Evolutionary conservation across 2,888 invertebrate genomes (phyloP).

Genomic region (Sicus ferrugineus): DNA sequence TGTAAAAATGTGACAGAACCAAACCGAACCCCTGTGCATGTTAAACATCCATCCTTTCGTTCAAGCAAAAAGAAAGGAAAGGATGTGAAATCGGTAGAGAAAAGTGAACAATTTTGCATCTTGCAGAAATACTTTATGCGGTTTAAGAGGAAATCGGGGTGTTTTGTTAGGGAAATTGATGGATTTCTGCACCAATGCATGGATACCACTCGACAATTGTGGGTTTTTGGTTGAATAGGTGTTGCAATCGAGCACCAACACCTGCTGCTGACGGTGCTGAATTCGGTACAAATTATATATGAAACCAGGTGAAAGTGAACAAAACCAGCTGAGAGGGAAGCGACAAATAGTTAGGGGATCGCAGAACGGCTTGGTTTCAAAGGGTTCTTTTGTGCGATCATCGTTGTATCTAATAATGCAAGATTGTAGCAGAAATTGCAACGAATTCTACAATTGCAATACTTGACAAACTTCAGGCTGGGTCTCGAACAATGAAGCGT

Average conservation of each 20-base stretch:
- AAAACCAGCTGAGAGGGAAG: background rate
- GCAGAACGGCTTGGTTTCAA: background rate
- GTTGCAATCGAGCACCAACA: conserved; percentile 13
- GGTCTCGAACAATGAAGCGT: background rate
- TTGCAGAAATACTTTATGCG: no score
- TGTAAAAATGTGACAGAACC: conserved; percentile 17
- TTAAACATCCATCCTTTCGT: conserved; percentile 18
- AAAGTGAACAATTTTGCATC: conserved; percentile 33
- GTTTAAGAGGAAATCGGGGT: conserved; percentile 23
- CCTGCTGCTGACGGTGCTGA: conserved; percentile 29
- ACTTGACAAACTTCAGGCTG: conserved; percentile 22
- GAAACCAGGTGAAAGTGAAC: conserved; percentile 33
- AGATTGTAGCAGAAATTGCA: conserved; percentile 4
- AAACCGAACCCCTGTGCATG: conserved; percentile 14
- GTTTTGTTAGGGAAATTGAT: conserved; percentile 31
- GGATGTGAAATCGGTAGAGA: background rate
- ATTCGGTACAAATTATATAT: conserved; percentile 15
- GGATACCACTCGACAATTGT: conserved; percentile 22
- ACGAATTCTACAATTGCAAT: conserved; percentile 7
- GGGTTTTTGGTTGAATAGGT: conserved; percentile 20
- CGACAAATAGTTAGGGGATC: background rate
- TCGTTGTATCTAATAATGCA: conserved; percentile 10
- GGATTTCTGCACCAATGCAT: conserved; percentile 15
- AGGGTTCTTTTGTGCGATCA: background rate
- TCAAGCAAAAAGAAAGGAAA: background rate